Percentiles rank a stretch among this genome's conserved stretches.
phyloP scores from a whole-genome alignment of 2,113 vertebrate species.

The Laticauda colubrina region DNA sequence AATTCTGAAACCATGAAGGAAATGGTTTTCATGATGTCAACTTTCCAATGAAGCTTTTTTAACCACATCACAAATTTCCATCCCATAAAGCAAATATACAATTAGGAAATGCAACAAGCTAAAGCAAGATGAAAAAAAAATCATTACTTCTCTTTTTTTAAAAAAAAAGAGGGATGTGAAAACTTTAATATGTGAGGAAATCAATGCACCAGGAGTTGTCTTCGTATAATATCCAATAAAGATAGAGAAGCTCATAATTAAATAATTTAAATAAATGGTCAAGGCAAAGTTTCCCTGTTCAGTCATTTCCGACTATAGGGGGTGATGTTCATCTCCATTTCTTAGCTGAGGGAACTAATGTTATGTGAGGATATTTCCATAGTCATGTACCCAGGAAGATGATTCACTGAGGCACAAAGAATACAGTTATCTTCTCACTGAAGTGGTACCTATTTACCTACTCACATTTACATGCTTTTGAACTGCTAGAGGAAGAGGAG shows the following conservation, averaged over 20 bases:
- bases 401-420: fast-evolving
- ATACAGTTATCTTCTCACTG: not conserved
- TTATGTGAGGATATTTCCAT: not conserved
- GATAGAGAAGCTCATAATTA: not conserved
- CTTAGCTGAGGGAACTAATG: not conserved
- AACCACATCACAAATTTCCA: slow-evolving; percentile 66
- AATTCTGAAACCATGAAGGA: slow-evolving; percentile 61
- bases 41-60: slow-evolving; percentile 62
- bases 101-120: slow-evolving; percentile 55
- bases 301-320: not conserved
- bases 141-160: slow-evolving; percentile 52
- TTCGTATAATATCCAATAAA: not conserved
- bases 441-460: not conserved
- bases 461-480: not conserved
- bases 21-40: slow-evolving; percentile 62
- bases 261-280: not conserved
- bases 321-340: not conserved
- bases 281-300: not conserved
- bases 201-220: too few relatives aligned
- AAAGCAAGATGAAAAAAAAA: slow-evolving; percentile 36
- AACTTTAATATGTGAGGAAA: not conserved
- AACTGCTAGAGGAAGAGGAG: not conserved
- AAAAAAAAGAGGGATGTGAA: slow-evolving; percentile 27
- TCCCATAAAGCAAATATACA: slow-evolving; percentile 50
- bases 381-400: not conserved